Conservation (phyloP, 2,113 vertebrate species). For the Conger conger region DNA sequence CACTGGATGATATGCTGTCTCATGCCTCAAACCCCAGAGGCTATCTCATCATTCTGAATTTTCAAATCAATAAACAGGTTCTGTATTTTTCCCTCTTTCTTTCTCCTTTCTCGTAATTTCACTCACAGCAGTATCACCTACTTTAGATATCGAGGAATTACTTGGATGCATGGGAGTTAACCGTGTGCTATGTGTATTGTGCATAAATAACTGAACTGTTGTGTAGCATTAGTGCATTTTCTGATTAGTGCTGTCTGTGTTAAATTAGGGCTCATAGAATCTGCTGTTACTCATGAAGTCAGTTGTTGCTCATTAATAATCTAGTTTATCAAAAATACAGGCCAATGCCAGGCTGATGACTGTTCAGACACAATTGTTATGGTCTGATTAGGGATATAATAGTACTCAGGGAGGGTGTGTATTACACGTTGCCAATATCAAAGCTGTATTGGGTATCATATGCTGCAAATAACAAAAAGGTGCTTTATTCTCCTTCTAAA, state of each 20-base stretch:
- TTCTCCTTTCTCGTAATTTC: not conserved
- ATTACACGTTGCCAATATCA: not conserved
- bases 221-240: not conserved
- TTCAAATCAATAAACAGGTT: slow-evolving; percentile 34
- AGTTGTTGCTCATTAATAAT: not conserved
- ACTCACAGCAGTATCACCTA: not conserved
- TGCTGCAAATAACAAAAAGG: not conserved
- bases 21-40: slow-evolving; percentile 49
- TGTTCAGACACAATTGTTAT: not conserved
- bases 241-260: not conserved
- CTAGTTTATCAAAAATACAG: not conserved
- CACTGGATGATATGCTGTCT: slow-evolving; percentile 51
- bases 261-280: not conserved
- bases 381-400: not conserved
- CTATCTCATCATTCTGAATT: slow-evolving; percentile 42
- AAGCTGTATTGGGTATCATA: not conserved
- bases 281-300: not conserved
- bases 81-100: slow-evolving; percentile 13
- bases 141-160: not conserved
- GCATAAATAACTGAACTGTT: not conserved
- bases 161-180: not conserved
- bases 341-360: not conserved
- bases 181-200: not conserved
- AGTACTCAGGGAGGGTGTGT: not conserved
- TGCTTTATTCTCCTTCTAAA: not conserved